Evolutionary conservation across 2,888 invertebrate genomes (phyloP).

Genomic region (Sarcophaga caerulescens): DNA sequence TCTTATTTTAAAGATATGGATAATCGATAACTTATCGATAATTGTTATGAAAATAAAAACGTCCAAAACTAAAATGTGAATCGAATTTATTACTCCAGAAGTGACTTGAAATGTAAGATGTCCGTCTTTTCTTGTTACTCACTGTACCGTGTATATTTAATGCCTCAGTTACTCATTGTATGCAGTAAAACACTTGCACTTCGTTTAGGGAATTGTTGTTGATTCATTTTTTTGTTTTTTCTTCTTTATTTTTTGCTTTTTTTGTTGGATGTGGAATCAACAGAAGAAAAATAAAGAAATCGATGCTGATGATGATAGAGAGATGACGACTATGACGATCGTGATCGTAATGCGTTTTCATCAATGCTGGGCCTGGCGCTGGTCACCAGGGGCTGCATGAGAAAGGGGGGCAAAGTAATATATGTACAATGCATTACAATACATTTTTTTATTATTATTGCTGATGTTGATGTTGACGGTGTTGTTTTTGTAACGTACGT

Average conservation of each 20-base stretch:
- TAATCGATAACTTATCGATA: no score
- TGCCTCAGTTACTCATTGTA: slow-evolving; percentile 3
- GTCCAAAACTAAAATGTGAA: no score
- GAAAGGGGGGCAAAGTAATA: not conserved
- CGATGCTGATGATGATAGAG: slow-evolving; percentile 40
- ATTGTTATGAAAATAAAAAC: no score
- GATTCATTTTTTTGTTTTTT: slow-evolving; percentile 4
- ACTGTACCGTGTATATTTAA: not conserved
- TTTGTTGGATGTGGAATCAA: slow-evolving; percentile 28
- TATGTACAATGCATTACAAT: slow-evolving; percentile 47
- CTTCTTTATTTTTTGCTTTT: not conserved
- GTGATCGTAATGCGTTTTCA: slow-evolving; percentile 33
- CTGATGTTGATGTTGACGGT: not conserved
- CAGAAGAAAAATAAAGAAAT: slow-evolving; percentile 23
- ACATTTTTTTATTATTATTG: slow-evolving; percentile 20
- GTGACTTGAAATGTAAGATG: not conserved
- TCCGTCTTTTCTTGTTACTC: not conserved
- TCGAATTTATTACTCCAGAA: no score
- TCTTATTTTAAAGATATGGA: no score
- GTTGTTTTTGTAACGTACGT: not conserved
- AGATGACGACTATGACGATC: slow-evolving; percentile 20
- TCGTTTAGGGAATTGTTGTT: slow-evolving; percentile 55
- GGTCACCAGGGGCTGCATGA: not conserved
- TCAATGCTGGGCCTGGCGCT: not conserved
- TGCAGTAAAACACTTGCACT: slow-evolving; percentile 43